Base-by-base conservation (phyloP, 2,888 invertebrate species). In the Clitarchus hookeri region DNA sequence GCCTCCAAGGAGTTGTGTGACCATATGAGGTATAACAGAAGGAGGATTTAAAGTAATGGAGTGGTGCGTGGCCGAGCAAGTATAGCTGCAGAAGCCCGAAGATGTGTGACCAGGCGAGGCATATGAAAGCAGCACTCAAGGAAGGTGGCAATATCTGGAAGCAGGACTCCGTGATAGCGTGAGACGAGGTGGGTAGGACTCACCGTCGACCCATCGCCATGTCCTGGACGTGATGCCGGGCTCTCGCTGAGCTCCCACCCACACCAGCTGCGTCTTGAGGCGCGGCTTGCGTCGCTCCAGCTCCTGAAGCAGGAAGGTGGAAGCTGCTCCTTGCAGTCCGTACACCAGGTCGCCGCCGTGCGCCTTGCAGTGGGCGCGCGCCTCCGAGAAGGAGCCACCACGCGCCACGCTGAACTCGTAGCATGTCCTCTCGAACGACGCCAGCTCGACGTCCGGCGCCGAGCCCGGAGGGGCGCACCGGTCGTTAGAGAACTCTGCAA, bases 121-220 rank as follows among this genome's bases (percentile, higher is more conserved):
- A 23, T 65, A n/a, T 6, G 65, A 19, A 8, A 65, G 65, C 65
- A 65, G 16, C 2, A 36, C 36, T 4, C 36, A 36, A 36, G 4
- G 36, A 4, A 36, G 36, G 36, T 36, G 2, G 36, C 2, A 36
- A 36, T 1, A 36, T 36, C 36, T 36, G 36, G 36, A 36, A 36
- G 36, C 4, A 36, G 36, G 36, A 36, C 36, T 36, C 36, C 36
- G 53, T 36, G 4, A 36, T 36, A 36, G 36, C 2, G 48, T 1
- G 11, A n/a, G n/a, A n/a, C n/a, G n/a, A n/a, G n/a, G n/a, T n/a
- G n/a, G n/a, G n/a, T n/a, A n/a, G 11, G n/a, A 90, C 93, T 93
- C 91, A 97, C 97, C 97, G 91, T 97, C 95, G 48, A 97, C 96
- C 97, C 97, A 97, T 91, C 96, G 95, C 97, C 97, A 98, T 0